Base-by-base conservation (phyloP, 2,113 vertebrate species). In the Chrysemys picta region DNA sequence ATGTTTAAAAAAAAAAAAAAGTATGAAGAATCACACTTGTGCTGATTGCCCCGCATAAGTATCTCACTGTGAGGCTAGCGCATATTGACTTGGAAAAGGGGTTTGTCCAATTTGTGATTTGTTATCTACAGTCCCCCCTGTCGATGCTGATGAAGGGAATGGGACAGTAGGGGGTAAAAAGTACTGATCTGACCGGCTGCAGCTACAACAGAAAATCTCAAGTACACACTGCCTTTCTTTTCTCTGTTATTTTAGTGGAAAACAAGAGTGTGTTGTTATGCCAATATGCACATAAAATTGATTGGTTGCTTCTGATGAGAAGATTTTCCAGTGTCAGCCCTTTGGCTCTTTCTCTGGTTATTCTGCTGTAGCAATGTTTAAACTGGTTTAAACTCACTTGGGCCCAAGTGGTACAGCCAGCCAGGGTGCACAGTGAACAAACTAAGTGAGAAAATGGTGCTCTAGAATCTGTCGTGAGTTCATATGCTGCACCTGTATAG, bases 401-500 rank as follows among this genome's bases (percentile, higher is more conserved):
- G 38, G 47, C 49, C 29, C 79, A 80, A 35, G 29, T 22, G 27
- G 65, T 38, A 9, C 65, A 72, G 65, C 65, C 65, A 72, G 65
- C 8, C 10, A 49, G 47, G 10, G 19, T 1, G 25, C 54, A 10
- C 38, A 45, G 62, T 35, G 17, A 31, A 17, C 1, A 1, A 7
- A 6, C 82, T 85, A 53, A 56, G 83, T 49, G 0, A 62, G 78
- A 62, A 69, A 88, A 1, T 31, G 45, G 14, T 4, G 80, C 49
- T 76, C 5, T 72, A 45, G 53, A 50, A 95, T 13, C 76, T 65
- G 42, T 14, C 24, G 2, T 1, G 2, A 29, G 10, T 54, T 8
- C 0, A 0, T 22, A 3, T 2, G 5, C 22, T 38, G 72, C 2
- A 0, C 0, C 0, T 12, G 4, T 42, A 3, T 6, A 47, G 45